Percentiles rank a stretch among this genome's conserved stretches.
Conservation (phyloP, 2,113 vertebrate genomes). For the Aleadryas rufinucha region DNA sequence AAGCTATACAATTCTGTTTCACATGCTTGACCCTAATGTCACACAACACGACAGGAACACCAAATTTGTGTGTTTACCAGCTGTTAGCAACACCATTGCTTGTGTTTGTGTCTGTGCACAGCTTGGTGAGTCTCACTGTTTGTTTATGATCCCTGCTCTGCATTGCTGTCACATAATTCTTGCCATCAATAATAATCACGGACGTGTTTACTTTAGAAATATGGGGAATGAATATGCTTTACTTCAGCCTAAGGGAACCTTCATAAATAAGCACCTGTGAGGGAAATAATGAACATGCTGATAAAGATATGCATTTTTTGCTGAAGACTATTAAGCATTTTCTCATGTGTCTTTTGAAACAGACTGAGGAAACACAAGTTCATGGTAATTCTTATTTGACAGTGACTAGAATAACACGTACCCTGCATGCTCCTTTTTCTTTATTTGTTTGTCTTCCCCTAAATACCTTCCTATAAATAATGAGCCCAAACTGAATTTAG, state of each 20-base stretch:
- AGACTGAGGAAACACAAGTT: background rate
- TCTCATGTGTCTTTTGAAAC: background rate
- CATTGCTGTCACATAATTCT: slow-evolving; percentile 1
- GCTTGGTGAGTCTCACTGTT: background rate
- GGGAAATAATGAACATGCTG: background rate
- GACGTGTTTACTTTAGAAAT: background rate
- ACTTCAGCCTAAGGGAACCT: background rate
- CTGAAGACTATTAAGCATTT: background rate
- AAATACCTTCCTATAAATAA: background rate
- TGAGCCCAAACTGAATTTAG: slow-evolving; percentile 8
- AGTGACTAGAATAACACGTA: background rate
- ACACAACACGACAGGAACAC: background rate
- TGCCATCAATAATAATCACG: slow-evolving; percentile 40
- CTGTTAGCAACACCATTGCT: background rate
- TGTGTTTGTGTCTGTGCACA: background rate
- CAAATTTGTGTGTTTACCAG: background rate
- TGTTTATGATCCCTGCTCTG: slow-evolving; percentile 11
- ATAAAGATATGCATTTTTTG: background rate
- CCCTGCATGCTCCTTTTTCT: background rate
- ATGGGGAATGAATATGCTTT: background rate
- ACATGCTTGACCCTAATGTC: background rate
- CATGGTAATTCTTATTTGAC: background rate
- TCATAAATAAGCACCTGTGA: slow-evolving; percentile 26
- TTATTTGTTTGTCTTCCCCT: background rate
- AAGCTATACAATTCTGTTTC: background rate